These are phyloP conservation scores for Gymnodraco acuticeps DNA, from an alignment of 2,797 vertebrate species.

Conservation along the genomic window DNA sequence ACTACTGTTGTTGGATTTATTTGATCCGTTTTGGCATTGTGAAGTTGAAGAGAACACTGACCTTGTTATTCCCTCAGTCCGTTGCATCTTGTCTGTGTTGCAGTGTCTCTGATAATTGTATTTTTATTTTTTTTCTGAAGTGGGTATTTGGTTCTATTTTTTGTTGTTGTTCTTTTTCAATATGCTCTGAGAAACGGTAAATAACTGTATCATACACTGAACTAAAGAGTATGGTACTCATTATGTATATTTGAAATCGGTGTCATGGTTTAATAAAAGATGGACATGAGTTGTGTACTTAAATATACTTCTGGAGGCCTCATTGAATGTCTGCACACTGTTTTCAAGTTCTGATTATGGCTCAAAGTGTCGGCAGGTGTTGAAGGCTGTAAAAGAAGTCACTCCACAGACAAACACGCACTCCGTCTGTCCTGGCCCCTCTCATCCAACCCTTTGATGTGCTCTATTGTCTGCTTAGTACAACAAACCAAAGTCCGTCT, in stretches of 20 bases:
- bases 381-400: slow-evolving; percentile 68
- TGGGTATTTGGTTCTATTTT: slow-evolving; percentile 81
- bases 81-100: slow-evolving; percentile 84
- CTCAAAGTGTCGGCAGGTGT: slow-evolving; percentile 76
- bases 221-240: slow-evolving; percentile 89
- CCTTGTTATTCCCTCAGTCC: slow-evolving; percentile 83
- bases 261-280: slow-evolving; percentile 97
- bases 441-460: slow-evolving; percentile 64
- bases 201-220: slow-evolving; percentile 96
- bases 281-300: slow-evolving; percentile 93
- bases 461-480: slow-evolving; percentile 48
- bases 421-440: slow-evolving; percentile 7
- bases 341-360: neutral
- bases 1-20: slow-evolving; percentile 72
- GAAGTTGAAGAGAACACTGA: slow-evolving; percentile 87
- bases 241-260: slow-evolving; percentile 97
- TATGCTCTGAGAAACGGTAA: slow-evolving; percentile 86
- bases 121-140: slow-evolving; percentile 73
- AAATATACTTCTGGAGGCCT: slow-evolving; percentile 76
- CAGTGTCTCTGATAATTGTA: slow-evolving; percentile 86
- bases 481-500: slow-evolving; percentile 80
- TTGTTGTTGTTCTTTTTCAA: slow-evolving; percentile 84
- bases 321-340: slow-evolving; percentile 8
- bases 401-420: slow-evolving; percentile 52
- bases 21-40: slow-evolving; percentile 82